Evolutionary conservation across 2,113 vertebrate species (phyloP).

Genomic region (Heterotilapia buettikoferi): DNA sequence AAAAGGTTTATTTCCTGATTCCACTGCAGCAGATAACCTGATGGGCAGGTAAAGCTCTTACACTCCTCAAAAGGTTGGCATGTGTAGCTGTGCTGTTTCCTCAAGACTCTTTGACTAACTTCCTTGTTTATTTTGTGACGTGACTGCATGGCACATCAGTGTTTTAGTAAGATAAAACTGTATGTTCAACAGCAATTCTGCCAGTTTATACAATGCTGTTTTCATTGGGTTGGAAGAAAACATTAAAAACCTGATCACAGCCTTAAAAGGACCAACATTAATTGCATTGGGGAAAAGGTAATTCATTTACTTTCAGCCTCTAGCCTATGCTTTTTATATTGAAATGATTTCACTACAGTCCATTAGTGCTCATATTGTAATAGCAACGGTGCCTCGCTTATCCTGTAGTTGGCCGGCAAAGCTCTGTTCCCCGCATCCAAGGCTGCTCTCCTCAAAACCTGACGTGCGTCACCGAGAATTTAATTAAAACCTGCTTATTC

Average conservation of each 20-base stretch:
- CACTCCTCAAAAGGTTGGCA: not conserved
- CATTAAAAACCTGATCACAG: not conserved
- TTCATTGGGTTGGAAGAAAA: not conserved
- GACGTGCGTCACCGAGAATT: conserved; percentile 11
- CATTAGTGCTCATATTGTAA: conserved; percentile 2
- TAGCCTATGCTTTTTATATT: not conserved
- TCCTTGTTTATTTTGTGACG: not conserved
- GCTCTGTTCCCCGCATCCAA: not conserved
- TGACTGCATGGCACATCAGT: not conserved
- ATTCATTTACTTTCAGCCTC: not conserved
- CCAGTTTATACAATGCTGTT: not conserved
- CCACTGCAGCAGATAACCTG: not conserved
- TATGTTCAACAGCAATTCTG: not conserved
- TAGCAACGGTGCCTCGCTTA: not conserved
- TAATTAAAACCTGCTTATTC: conserved; percentile 5
- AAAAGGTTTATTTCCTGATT: not conserved
- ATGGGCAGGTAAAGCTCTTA: not conserved
- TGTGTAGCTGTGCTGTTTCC: not conserved
- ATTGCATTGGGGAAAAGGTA: not conserved
- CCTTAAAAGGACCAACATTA: not conserved
- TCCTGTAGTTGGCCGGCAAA: not conserved
- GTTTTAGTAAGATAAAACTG: not conserved
- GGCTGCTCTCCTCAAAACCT: not conserved
- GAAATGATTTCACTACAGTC: conserved; percentile 14
- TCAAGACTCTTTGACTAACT: not conserved